Evolutionary conservation across 2,888 invertebrate species (phyloP).

Genomic region (Idaea aversata): DNA sequence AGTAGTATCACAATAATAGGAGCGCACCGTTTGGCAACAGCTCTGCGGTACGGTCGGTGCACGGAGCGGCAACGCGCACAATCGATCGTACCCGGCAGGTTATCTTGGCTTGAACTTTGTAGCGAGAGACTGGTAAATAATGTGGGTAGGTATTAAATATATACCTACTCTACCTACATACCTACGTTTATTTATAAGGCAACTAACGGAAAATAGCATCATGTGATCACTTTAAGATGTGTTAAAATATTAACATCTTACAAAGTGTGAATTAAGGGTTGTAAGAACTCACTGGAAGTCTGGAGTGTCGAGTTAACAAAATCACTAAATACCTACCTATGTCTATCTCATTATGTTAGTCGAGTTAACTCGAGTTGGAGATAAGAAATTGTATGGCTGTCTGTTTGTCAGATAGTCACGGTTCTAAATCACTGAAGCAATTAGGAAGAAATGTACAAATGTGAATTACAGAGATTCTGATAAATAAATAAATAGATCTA

Average conservation of each 20-base stretch:
- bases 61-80: constrained; percentile 56
- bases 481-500: too few species aligned
- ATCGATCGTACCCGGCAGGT: constrained; percentile 45
- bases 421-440: too few species aligned
- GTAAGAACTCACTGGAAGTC: too few species aligned
- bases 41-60: constrained; percentile 24
- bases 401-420: too few species aligned
- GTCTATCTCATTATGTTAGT: too few species aligned
- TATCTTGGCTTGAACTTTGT: constrained; percentile 40
- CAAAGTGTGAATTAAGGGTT: not conserved
- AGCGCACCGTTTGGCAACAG: constrained; percentile 46
- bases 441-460: too few species aligned
- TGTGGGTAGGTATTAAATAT: constrained; percentile 7
- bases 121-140: constrained; percentile 8
- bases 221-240: not conserved
- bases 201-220: constrained; percentile 12
- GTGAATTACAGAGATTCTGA: too few species aligned
- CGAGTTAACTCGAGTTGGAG: too few species aligned
- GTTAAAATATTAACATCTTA: not conserved
- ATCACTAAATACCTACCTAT: too few species aligned
- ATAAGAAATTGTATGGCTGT: too few species aligned
- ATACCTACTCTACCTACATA: constrained; percentile 14
- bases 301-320: too few species aligned
- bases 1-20: constrained; percentile 57
- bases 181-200: not conserved